Evolutionary conservation across 2,797 vertebrate species (phyloP).

Genomic region (Chrysocyon brachyurus): DNA sequence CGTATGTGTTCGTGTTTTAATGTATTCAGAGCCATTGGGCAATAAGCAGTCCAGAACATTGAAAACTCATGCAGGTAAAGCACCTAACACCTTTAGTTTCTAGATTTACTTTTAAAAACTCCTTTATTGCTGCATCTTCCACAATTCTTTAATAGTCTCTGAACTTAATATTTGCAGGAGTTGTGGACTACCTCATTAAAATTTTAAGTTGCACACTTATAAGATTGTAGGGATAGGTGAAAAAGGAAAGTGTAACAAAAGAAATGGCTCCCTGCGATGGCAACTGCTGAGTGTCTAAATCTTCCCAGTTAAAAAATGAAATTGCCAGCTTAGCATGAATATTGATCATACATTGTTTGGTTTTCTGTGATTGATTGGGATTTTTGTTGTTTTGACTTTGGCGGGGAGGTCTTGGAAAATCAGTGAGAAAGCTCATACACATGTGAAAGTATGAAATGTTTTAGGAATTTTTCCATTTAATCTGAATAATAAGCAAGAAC

Average conservation of each 20-base stretch:
- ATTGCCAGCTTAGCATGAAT: conserved; percentile 64
- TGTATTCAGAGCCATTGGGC: conserved; percentile 84
- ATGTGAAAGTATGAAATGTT: conserved; percentile 79
- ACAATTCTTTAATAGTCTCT: conserved; percentile 57
- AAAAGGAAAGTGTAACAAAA: conserved; percentile 11
- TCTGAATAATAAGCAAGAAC: conserved; percentile 86
- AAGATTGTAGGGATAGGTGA: conserved; percentile 46
- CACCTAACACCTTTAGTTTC: conserved; percentile 76
- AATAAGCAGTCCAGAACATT: conserved; percentile 83
- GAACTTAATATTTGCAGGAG: conserved; percentile 44
- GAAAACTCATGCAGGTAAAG: conserved; percentile 83
- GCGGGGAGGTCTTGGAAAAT: conserved; percentile 45
- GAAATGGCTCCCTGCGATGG: conserved; percentile 50
- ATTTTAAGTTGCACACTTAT: conserved; percentile 27
- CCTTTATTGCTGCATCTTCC: conserved; percentile 47
- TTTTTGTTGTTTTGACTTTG: conserved; percentile 68
- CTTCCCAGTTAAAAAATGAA: not conserved
- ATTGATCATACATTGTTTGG: conserved; percentile 67
- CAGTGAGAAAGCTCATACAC: conserved; percentile 55
- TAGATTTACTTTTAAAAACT: conserved; percentile 67
- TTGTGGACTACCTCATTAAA: conserved; percentile 50
- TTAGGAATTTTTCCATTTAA: conserved; percentile 77
- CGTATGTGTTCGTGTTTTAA: conserved; percentile 81
- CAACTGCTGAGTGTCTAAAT: conserved; percentile 48
- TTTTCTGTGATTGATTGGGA: conserved; percentile 56